Conservation (phyloP, 2,888 invertebrate genomes). For the Xanthia togata region DNA sequence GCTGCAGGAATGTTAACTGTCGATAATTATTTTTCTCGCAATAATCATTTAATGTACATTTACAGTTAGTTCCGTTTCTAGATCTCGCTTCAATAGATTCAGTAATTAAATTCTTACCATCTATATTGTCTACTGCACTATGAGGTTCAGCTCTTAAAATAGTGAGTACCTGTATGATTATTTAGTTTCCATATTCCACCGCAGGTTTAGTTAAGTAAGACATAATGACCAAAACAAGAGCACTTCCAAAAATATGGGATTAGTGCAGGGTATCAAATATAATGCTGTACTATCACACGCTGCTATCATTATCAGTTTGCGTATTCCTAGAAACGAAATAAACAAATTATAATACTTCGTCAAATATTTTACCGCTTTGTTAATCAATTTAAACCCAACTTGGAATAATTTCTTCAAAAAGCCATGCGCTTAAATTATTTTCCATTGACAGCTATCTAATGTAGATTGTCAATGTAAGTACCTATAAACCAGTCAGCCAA, state of each 20-base stretch:
- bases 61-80: slow-evolving; percentile 28
- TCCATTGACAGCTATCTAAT: background rate
- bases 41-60: slow-evolving; percentile 30
- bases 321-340: slow-evolving; percentile 19
- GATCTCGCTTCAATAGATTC: slow-evolving; percentile 44
- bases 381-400: background rate
- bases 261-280: slow-evolving; percentile 10
- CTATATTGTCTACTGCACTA: background rate
- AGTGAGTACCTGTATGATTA: background rate
- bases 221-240: background rate
- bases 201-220: background rate
- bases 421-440: background rate
- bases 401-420: background rate
- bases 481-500: background rate
- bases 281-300: background rate
- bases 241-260: slow-evolving; percentile 16
- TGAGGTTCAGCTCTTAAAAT: background rate
- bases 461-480: background rate
- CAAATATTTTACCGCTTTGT: slow-evolving; percentile 4
- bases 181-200: background rate
- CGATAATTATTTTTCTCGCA: slow-evolving; percentile 30
- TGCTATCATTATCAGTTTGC: slow-evolving; percentile 20
- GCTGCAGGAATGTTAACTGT: slow-evolving; percentile 34
- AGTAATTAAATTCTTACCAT: slow-evolving; percentile 5
- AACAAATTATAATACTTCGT: background rate